phyloP scores from a whole-genome alignment of 2,113 vertebrate species.

The Tangachromis dhanisi region DNA sequence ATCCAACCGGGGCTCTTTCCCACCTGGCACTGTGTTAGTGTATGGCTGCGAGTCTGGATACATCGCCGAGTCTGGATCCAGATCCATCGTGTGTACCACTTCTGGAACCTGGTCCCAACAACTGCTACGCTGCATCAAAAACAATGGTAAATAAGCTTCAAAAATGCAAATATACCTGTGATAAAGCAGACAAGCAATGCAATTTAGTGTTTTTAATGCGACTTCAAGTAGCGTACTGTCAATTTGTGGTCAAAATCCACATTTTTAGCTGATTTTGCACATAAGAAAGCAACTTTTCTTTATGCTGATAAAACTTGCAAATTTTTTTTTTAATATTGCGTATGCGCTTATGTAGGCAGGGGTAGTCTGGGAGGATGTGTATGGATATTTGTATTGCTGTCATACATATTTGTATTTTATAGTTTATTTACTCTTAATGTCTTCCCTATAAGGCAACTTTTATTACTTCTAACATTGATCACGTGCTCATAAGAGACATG shows the following conservation, averaged over 20 bases:
- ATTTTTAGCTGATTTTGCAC: neutral
- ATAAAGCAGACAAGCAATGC: neutral
- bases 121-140: constrained; percentile 62
- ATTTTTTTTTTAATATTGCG: neutral
- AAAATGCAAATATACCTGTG: neutral
- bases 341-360: neutral
- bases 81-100: constrained; percentile 61
- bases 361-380: neutral
- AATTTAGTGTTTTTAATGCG: neutral
- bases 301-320: neutral
- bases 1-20: constrained; percentile 68
- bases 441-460: neutral
- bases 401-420: neutral
- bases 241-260: neutral
- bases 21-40: constrained; percentile 64
- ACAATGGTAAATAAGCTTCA: constrained; percentile 45
- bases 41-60: constrained; percentile 70
- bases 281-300: neutral
- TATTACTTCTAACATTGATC: neutral
- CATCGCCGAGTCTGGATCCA: constrained; percentile 54
- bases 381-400: neutral
- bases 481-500: neutral
- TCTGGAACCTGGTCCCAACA: constrained; percentile 62
- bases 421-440: neutral
- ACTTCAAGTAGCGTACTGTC: neutral